A percentile compares a stretch with the other conserved stretches of the same genome.
Evolutionary conservation across 2,888 invertebrate species (phyloP).

Genomic region (Eudasyphora cyanicolor): DNA sequence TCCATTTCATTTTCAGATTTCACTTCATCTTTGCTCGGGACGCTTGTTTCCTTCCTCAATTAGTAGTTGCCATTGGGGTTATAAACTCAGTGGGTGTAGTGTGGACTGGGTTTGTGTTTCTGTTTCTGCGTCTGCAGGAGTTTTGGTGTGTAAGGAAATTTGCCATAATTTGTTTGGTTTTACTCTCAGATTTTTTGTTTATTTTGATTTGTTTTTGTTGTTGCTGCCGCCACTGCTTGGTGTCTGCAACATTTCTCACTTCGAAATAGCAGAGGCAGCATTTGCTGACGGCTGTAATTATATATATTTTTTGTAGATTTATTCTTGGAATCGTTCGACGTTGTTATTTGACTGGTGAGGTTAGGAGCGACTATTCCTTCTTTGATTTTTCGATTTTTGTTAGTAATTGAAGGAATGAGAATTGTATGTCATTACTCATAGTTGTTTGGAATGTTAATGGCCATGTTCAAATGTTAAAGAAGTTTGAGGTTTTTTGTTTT

Average conservation of each 20-base stretch:
- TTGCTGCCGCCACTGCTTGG: neutral
- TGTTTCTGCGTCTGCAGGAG: constrained; percentile 27
- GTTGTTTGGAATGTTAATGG: constrained; percentile 2
- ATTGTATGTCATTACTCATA: constrained; percentile 17
- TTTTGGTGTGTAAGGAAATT: constrained; percentile 40
- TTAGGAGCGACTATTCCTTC: neutral
- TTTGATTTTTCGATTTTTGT: neutral
- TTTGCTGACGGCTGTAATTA: constrained; percentile 58
- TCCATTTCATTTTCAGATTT: neutral
- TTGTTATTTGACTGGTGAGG: neutral
- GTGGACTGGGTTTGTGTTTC: neutral
- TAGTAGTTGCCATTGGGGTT: constrained; percentile 34
- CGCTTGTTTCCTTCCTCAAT: constrained; percentile 55
- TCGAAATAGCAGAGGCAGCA: constrained; percentile 31
- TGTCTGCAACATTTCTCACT: constrained; percentile 43
- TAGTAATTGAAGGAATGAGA: neutral
- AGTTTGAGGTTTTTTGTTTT: neutral
- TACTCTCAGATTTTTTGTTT: constrained; percentile 32
- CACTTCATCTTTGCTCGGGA: constrained; percentile 6
- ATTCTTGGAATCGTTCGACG: constrained; percentile 13
- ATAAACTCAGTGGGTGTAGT: too few relatives aligned
- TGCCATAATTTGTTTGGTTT: constrained; percentile 55
- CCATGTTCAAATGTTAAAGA: neutral
- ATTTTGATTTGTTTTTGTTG: neutral
- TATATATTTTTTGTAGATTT: constrained; percentile 46